Base-by-base conservation (phyloP, 2,113 vertebrate genomes). In the Phodopus roborovskii region DNA sequence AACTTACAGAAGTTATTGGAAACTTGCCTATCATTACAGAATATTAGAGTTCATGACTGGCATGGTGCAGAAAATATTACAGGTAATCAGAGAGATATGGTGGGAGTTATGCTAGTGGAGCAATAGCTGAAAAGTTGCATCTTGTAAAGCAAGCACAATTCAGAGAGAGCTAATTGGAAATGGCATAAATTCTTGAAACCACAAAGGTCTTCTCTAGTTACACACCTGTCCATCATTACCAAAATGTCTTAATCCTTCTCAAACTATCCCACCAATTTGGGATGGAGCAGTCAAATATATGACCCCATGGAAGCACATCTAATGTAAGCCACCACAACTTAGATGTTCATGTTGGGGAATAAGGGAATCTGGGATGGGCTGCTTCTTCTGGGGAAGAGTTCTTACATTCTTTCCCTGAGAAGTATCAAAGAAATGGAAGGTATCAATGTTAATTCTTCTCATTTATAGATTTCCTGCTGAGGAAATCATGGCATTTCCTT, bases 291-390 rank as follows among this genome's bases (percentile, higher is more conserved):
- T 62, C n/a, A 30, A 62, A 83, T 62, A 42, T 17, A 62, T 42
- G n/a, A 83, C n/a, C 58, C n/a, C 42, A 39, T 83, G 56, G n/a
- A 24, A 58, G 13, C 24, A 4, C 16, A 17, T 83, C 81, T 42
- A 4, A 62, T 17, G 26, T 12, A 16, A 17, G 24, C 24, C 24
- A 83, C 13, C 1, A 42, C 56, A 33, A 30, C 39, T 53, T 62
- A 66, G 77, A 83, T 94, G 5, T 95, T 97, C 81, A 81, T 56
- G 19, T 45, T 62, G 3, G 7, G 48, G 26, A 95, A 33, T 71
- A 28, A 26, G 75, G 50, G n/a, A 81, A 92, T 53, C 36, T 26
- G 28, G 91, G 50, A 12, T 82, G 10, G 22, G 20, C 28, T 92
- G 62, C 50, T 81, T 68, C 66, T 88, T 74, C 24, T 75, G 82